Conservation (phyloP, 2,888 invertebrate species). For the Polymixis lichenea region DNA sequence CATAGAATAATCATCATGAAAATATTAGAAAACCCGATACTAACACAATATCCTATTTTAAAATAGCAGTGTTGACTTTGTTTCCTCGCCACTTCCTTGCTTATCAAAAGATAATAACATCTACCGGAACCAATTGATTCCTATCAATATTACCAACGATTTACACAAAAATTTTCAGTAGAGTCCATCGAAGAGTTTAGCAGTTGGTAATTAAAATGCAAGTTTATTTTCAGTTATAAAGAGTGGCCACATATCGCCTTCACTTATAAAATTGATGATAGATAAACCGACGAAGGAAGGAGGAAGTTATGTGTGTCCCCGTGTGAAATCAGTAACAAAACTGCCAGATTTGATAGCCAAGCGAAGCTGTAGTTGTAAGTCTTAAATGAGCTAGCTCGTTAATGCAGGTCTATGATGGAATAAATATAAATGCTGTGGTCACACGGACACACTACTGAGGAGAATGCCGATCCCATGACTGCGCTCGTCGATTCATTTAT, state of each 20-base stretch:
- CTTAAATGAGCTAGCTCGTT: neutral
- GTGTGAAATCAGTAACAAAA: neutral
- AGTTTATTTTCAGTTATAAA: conserved; percentile 37
- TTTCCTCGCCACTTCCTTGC: neutral
- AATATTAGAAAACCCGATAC: neutral
- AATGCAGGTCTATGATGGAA: neutral
- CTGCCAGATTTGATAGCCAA: neutral
- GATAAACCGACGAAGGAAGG: conserved; percentile 37
- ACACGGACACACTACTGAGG: neutral
- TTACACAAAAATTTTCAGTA: neutral
- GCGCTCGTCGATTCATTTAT: neutral
- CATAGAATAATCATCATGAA: too few species aligned
- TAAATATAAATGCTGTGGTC: neutral
- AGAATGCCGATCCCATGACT: too few species aligned
- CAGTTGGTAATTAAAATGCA: neutral
- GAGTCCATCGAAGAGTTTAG: neutral
- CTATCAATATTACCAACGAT: neutral
- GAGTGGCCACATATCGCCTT: conserved; percentile 30
- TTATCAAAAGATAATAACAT: neutral
- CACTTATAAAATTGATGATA: conserved; percentile 46
- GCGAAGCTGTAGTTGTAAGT: conserved; percentile 6
- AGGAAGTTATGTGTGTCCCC: too few species aligned
- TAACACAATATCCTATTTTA: neutral
- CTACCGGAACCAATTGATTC: neutral
- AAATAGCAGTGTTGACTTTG: neutral